phyloP scores from a whole-genome alignment of 2,113 vertebrate genomes.

The Cynoglossus semilaevis region DNA sequence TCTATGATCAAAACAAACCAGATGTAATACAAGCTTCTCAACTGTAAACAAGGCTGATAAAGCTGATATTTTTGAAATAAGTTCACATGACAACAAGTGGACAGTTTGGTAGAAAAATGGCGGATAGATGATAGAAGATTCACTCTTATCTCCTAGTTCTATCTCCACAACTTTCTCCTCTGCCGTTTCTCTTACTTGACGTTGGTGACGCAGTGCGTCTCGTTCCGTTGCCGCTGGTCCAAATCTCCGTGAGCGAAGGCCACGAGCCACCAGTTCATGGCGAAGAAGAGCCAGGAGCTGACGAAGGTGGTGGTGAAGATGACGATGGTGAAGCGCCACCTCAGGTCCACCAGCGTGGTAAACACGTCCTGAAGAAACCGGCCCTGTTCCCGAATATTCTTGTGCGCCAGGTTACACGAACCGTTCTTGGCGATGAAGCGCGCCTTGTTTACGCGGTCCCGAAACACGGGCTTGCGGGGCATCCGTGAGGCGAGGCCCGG shows the following conservation, averaged over 20 bases:
- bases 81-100: too few species aligned
- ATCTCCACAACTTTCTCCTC: background rate
- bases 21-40: too few species aligned
- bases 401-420: constrained; percentile 96
- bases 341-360: constrained; percentile 97
- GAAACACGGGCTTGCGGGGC: constrained; percentile 89
- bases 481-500: constrained; percentile 88
- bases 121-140: too few species aligned
- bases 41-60: too few species aligned
- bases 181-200: constrained; percentile 82
- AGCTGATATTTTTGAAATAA: too few species aligned
- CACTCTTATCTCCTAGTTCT: background rate
- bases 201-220: constrained; percentile 81
- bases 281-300: constrained; percentile 97
- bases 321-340: constrained; percentile 96
- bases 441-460: constrained; percentile 88
- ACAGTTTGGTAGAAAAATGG: too few species aligned
- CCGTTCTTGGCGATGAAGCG: constrained; percentile 98
- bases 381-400: constrained; percentile 98
- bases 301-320: constrained; percentile 98
- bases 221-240: constrained; percentile 46
- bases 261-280: constrained; percentile 98
- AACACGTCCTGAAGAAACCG: constrained; percentile 97
- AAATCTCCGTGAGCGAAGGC: constrained; percentile 95
- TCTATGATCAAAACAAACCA: too few species aligned